Percentiles rank a stretch among this genome's conserved stretches.
These are phyloP conservation scores for Synanthedon formicaeformis DNA, from an alignment of 2,888 invertebrate species.

Conservation along the genomic window DNA sequence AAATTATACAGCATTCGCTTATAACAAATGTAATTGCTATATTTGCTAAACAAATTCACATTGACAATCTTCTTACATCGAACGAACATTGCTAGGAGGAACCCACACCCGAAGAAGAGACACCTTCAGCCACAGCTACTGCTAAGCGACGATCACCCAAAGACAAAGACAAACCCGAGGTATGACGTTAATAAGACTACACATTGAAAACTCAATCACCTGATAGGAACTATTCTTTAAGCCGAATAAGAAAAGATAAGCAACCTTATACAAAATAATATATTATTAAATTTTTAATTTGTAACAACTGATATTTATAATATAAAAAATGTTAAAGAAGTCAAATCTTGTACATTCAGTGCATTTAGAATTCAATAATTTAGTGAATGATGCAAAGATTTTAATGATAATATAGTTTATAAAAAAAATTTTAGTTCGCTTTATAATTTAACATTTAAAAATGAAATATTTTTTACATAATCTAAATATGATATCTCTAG, in stretches of 20 bases:
- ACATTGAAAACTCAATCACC: too few species aligned
- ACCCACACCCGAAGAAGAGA: slow-evolving; percentile 38
- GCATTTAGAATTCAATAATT: not conserved
- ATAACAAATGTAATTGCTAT: slow-evolving; percentile 1
- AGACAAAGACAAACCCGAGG: slow-evolving; percentile 59
- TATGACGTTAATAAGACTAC: slow-evolving; percentile 10
- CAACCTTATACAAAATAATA: too few species aligned
- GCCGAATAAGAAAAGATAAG: too few species aligned
- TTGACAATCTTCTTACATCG: not conserved
- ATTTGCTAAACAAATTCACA: not conserved
- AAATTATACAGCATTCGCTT: slow-evolving; percentile 2
- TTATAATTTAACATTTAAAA: too few species aligned
- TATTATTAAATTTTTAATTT: too few species aligned
- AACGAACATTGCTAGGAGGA: slow-evolving; percentile 29
- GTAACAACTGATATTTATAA: too few species aligned
- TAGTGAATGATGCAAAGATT: not conserved
- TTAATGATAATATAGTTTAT: not conserved
- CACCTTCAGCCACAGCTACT: slow-evolving; percentile 45
- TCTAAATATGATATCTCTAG: slow-evolving; percentile 23
- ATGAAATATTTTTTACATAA: not conserved
- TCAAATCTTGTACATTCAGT: too few species aligned
- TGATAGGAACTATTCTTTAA: too few species aligned
- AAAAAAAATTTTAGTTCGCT: not conserved
- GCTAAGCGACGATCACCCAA: slow-evolving; percentile 54
- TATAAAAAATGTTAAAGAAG: too few species aligned